A percentile compares a stretch with the other conserved stretches of the same genome.
phyloP scores from a whole-genome alignment of 2,888 invertebrate species.

The Nezara viridula region DNA sequence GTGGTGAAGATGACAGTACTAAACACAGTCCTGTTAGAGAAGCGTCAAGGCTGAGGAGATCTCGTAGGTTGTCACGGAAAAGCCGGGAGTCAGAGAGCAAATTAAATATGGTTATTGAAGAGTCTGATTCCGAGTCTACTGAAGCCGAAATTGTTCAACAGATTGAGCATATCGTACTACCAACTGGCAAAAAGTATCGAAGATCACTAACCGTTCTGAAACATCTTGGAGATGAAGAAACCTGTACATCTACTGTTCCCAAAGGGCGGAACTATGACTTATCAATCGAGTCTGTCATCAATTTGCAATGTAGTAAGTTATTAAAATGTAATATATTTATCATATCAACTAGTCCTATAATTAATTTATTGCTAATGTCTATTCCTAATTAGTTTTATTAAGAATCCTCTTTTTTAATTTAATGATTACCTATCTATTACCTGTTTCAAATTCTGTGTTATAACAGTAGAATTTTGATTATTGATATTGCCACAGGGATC shows the following conservation, averaged over 20 bases:
- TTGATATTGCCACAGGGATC: too few species aligned
- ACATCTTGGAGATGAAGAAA: constrained; percentile 28
- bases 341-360: not conserved
- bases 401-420: not conserved
- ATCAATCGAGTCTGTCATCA: constrained; percentile 50
- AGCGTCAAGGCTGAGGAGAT: constrained; percentile 44
- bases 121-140: constrained; percentile 47
- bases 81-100: constrained; percentile 29
- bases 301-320: constrained; percentile 52
- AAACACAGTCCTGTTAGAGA: constrained; percentile 47
- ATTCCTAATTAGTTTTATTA: not conserved
- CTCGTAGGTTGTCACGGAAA: constrained; percentile 42
- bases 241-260: not conserved
- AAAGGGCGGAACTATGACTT: constrained; percentile 52
- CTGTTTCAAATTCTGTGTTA: too few species aligned
- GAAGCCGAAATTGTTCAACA: constrained; percentile 34
- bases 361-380: not conserved
- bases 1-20: constrained; percentile 54
- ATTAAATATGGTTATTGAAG: constrained; percentile 55
- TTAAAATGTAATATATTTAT: not conserved
- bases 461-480: too few species aligned
- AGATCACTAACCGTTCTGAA: constrained; percentile 47
- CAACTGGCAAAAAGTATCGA: constrained; percentile 58
- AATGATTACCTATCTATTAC: not conserved
- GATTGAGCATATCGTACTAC: constrained; percentile 50